phyloP scores from a whole-genome alignment of 2,113 vertebrate species.

The Thunnus maccoyii region DNA sequence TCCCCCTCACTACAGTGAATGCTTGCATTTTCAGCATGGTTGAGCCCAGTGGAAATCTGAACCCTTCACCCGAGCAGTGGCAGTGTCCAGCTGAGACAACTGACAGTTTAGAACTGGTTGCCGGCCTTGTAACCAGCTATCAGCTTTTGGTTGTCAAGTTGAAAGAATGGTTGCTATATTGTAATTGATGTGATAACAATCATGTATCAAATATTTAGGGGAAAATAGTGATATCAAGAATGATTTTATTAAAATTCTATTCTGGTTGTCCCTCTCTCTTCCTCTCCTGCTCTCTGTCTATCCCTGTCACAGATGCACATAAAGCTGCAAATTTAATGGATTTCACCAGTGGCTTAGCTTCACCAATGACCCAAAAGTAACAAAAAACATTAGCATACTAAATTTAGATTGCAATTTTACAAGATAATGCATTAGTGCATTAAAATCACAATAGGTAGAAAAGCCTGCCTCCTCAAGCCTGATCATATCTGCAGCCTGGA shows the following conservation, averaged over 20 bases:
- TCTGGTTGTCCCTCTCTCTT: neutral
- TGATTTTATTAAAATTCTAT: neutral
- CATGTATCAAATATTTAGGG: neutral
- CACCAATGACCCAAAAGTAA: neutral
- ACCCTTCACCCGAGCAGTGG: conserved; percentile 19
- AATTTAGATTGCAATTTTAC: too few relatives aligned
- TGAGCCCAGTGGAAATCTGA: conserved; percentile 25
- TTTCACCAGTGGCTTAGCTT: neutral
- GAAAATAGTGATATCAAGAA: neutral
- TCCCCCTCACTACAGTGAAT: conserved; percentile 34
- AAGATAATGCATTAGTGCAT: too few relatives aligned
- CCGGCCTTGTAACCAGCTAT: neutral
- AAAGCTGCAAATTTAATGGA: neutral
- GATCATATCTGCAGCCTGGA: too few relatives aligned
- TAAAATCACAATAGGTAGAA: too few relatives aligned
- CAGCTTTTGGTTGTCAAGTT: neutral
- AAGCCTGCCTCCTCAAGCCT: too few relatives aligned
- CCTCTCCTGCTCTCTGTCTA: neutral
- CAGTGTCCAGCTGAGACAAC: neutral
- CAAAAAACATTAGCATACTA: neutral
- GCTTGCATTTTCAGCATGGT: conserved; percentile 31
- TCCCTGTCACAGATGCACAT: neutral
- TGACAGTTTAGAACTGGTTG: neutral
- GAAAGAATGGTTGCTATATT: neutral
- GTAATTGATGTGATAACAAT: neutral